Evolutionary conservation across 2,888 invertebrate species (phyloP), one percentile per base, ranked within the genome.

Genomic region (Drosophila quasianomalipes): DNA sequence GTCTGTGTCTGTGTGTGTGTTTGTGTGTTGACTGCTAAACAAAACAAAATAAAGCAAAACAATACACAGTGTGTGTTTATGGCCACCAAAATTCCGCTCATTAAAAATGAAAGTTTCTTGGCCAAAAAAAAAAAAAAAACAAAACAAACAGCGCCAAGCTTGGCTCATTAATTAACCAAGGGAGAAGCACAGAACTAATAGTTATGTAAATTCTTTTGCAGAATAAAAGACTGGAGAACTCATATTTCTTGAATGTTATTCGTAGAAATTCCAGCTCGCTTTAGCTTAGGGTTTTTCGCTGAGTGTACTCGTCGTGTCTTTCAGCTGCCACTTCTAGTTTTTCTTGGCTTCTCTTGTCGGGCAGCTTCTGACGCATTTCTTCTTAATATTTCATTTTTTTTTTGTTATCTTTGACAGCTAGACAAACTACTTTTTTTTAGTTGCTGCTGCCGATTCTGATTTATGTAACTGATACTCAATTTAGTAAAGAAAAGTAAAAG

Each of bases 101-200:
- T 89, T 86, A 86, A 86, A 86, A 86, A 89, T 74, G 85, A 86
- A 86, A 86, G 85, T 86, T 78, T 81, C 82, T 69, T 74, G 74
- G 65, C 54, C 61, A 81, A 57, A 44, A 52, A 54, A 30, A 33
- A 10, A 51, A 66, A 31, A 55, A 19, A 28, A 51, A 51, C 12
- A 28, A 22, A 37, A 51, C 12, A 28, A 22, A 37, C 55, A 44
- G 37, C 37, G 72, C 64, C 54, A 78, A 76, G 16, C 76, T 68
- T 60, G 70, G 64, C 81, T 85, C 81, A 85, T 85, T 85, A 85
- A 89, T 89, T 89, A 84, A 66, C 72, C 82, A 69, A 66, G 37
- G 30, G 16, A 22, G 26, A 19, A 26, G 41, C 22, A 26, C 37
- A 22, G 16, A 44, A 37, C 54, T 57, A 49, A 57, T 61, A 60